Evolutionary conservation across 2,888 invertebrate genomes (phyloP).

Genomic region (Girardia tigrina): DNA sequence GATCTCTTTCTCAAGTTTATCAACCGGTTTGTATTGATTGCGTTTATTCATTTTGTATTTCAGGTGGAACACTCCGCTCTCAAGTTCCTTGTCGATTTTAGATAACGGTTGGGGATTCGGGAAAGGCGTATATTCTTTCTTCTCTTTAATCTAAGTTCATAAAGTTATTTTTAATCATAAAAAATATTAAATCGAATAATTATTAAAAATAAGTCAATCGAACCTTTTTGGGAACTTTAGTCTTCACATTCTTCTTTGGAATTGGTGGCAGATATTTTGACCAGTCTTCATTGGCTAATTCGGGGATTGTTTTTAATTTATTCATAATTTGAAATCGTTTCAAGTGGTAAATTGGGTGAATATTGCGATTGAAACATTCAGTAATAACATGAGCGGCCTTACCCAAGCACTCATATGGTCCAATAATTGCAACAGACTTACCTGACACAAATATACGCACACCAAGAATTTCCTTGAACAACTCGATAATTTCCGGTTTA

Average conservation of each 20-base stretch:
- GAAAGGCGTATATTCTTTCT: conserved; percentile 90
- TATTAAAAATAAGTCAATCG: background rate
- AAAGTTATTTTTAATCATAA: conserved; percentile 59
- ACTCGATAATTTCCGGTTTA: conserved; percentile 82
- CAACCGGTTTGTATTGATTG: background rate
- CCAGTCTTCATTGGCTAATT: background rate
- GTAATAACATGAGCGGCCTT: conserved; percentile 44
- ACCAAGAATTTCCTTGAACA: conserved; percentile 76
- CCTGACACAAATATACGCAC: conserved; percentile 94
- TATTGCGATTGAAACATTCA: conserved; percentile 13
- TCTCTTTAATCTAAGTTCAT: conserved; percentile 49
- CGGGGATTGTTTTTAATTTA: background rate
- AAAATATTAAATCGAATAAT: background rate
- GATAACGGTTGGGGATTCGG: conserved; percentile 82
- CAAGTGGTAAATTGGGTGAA: conserved; percentile 16
- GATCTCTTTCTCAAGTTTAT: too few species aligned
- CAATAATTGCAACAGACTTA: conserved; percentile 86
- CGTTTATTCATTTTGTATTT: background rate
- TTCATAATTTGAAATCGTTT: conserved; percentile 15
- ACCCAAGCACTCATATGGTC: conserved; percentile 70
- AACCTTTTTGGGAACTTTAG: conserved; percentile 2
- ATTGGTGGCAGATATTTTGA: background rate
- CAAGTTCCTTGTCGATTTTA: conserved; percentile 77
- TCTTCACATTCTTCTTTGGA: conserved; percentile 18
- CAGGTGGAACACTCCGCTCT: conserved; percentile 58